A percentile compares a stretch with the other conserved stretches of the same genome.
Evolutionary conservation across 2,888 invertebrate species (phyloP).

Genomic region (Philonicus albiceps): DNA sequence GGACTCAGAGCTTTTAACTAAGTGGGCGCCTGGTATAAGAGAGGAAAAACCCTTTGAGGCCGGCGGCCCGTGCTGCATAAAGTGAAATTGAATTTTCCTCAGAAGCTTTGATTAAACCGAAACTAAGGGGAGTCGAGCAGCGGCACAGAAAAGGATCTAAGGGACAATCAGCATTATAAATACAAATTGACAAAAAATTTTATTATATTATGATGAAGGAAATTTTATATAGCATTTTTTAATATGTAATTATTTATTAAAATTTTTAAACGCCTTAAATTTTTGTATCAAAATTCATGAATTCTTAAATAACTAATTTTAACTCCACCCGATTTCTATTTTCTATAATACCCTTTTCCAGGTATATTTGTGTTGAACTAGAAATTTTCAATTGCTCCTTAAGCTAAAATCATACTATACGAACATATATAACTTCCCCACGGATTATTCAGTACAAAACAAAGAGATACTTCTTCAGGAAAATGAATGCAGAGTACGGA

Average conservation of each 20-base stretch:
- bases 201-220: too few species aligned
- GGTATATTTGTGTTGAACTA: not conserved
- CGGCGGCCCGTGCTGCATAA: not conserved
- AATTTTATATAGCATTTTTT: not conserved
- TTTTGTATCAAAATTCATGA: too few species aligned
- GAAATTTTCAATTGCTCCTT: not conserved
- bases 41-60: not conserved
- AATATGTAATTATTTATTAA: not conserved
- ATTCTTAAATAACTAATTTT: too few species aligned
- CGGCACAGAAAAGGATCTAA: not conserved
- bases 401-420: not conserved
- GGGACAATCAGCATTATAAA: not conserved
- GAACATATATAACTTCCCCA: not conserved
- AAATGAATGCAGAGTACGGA: not conserved
- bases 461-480: not conserved
- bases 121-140: not conserved
- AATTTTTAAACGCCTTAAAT: too few species aligned
- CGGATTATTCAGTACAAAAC: not conserved
- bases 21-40: not conserved
- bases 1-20: not conserved
- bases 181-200: not conserved
- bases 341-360: too few species aligned
- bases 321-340: too few species aligned
- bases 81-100: slow-evolving; percentile 5
- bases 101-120: slow-evolving; percentile 27